phyloP scores from a whole-genome alignment of 2,113 vertebrate species.

The Riparia riparia region DNA sequence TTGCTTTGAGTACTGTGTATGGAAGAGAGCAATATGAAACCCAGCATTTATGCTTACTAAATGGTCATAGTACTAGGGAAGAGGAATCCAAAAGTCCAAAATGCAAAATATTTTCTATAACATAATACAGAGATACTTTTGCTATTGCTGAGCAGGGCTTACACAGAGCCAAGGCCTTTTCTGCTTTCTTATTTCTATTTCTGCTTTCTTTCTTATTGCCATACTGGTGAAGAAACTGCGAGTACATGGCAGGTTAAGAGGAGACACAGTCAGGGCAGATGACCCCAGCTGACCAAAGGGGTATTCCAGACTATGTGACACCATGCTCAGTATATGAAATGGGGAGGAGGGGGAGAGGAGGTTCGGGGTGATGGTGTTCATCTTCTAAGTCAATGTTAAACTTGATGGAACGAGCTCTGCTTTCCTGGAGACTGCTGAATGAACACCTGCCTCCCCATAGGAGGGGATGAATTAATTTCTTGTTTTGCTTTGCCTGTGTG shows the following conservation, averaged over 20 bases:
- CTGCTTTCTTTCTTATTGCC: no score
- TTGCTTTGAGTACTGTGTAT: background rate
- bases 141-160: background rate
- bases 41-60: background rate
- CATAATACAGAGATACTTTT: background rate
- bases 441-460: background rate
- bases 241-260: background rate
- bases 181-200: no score
- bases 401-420: background rate
- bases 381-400: background rate
- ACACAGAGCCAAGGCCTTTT: background rate
- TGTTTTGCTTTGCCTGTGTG: background rate
- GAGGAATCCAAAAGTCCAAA: background rate
- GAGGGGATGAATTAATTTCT: background rate
- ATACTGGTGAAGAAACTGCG: background rate
- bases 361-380: fast-evolving
- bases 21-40: background rate
- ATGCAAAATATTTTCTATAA: background rate
- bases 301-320: background rate
- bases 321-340: background rate
- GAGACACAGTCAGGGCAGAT: background rate
- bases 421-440: background rate
- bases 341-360: background rate
- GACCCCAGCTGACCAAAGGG: background rate
- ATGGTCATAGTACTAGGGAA: background rate